phyloP scores from a whole-genome alignment of 2,888 invertebrate genomes.

The Graphium colonna region DNA sequence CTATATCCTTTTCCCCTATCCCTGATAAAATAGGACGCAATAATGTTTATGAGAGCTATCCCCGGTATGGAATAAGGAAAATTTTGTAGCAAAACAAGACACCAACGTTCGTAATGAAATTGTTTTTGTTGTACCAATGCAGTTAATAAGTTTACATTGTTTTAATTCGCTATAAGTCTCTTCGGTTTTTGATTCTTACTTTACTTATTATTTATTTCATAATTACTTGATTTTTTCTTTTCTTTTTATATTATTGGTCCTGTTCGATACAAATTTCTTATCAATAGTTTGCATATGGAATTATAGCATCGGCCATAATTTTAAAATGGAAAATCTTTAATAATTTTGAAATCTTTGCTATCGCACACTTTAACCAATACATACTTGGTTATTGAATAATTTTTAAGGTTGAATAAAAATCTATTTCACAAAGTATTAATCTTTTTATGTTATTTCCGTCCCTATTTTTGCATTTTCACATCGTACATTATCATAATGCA shows the following conservation, averaged over 20 bases:
- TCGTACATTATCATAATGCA: background rate
- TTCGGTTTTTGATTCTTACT: background rate
- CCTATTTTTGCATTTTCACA: background rate
- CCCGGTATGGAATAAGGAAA: constrained; percentile 9
- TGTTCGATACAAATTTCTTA: no score
- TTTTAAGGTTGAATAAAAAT: constrained; percentile 12
- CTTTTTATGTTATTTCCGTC: background rate
- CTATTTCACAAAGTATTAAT: constrained; percentile 8
- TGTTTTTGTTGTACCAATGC: background rate
- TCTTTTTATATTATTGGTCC: no score
- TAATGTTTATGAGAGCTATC: constrained; percentile 5
- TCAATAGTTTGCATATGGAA: no score
- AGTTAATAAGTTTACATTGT: background rate
- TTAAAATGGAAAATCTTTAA: no score
- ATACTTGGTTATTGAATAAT: no score
- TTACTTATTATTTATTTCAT: background rate
- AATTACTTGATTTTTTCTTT: background rate
- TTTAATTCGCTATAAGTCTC: background rate
- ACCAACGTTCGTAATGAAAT: constrained; percentile 4
- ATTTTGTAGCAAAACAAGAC: background rate
- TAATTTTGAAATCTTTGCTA: no score
- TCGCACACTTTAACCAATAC: no score
- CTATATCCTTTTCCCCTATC: background rate
- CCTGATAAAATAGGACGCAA: constrained; percentile 3
- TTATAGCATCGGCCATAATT: no score